Conservation (phyloP, 2,888 invertebrate genomes). For the Agriotes lineatus region DNA sequence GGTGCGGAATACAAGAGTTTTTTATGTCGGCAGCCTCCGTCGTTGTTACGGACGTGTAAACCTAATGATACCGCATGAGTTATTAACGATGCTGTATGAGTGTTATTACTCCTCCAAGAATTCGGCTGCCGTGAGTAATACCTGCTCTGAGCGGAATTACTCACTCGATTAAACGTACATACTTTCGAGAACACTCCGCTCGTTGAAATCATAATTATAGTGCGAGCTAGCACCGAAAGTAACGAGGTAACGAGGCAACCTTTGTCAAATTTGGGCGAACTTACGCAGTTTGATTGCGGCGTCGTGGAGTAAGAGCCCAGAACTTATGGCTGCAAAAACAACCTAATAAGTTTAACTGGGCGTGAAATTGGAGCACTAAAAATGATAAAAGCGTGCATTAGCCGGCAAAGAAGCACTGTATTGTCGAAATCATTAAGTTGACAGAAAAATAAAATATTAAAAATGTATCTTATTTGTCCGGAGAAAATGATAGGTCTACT, state of each 20-base stretch:
- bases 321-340: conserved; percentile 10
- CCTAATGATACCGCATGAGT: conserved; percentile 2
- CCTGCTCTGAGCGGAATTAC: conserved; percentile 19
- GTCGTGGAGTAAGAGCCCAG: not conserved
- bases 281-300: not conserved
- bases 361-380: conserved; percentile 20
- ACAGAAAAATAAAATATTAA: conserved; percentile 13
- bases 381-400: conserved; percentile 20
- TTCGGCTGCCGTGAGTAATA: not conserved
- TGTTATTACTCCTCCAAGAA: conserved; percentile 16
- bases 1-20: not conserved
- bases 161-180: conserved; percentile 17
- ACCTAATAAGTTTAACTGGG: conserved; percentile 18
- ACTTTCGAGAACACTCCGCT: conserved; percentile 11
- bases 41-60: conserved; percentile 2
- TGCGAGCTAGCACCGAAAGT: not conserved
- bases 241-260: not conserved
- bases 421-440: conserved; percentile 13
- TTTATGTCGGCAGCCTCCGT: not conserved
- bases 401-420: conserved; percentile 4
- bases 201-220: conserved; percentile 13
- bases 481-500: conserved; percentile 25
- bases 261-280: not conserved
- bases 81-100: conserved; percentile 9
- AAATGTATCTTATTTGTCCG: conserved; percentile 9